Evolutionary conservation across 2,797 vertebrate genomes (phyloP).

Genomic region (Hipposideros larvatus): DNA sequence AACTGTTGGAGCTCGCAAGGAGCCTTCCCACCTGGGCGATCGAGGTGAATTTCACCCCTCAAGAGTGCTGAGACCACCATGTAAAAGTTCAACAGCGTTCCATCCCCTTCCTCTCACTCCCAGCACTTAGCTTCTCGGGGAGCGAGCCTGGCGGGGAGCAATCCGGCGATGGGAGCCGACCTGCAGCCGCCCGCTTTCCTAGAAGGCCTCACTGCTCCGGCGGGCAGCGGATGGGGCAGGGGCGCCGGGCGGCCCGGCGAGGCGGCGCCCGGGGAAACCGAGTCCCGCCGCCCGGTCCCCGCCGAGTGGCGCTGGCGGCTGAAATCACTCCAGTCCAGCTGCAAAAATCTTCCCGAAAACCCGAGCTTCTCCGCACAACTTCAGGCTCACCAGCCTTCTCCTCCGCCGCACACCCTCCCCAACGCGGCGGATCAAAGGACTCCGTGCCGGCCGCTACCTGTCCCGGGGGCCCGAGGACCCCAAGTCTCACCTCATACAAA

Average conservation of each 20-base stretch:
- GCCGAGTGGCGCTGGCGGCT: neutral
- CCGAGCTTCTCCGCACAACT: slow-evolving; percentile 38
- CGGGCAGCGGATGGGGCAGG: fast-evolving
- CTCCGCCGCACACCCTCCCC: neutral
- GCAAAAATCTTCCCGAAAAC: neutral
- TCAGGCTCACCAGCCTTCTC: neutral
- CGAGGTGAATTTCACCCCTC: neutral
- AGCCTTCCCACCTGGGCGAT: neutral
- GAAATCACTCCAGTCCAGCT: neutral
- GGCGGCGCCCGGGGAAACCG: neutral
- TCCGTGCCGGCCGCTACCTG: neutral
- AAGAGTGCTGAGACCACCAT: neutral
- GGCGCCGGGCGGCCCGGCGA: neutral
- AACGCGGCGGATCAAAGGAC: fast-evolving
- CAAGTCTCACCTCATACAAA: slow-evolving; percentile 82
- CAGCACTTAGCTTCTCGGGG: neutral
- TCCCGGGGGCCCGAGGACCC: neutral
- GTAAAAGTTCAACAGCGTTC: slow-evolving; percentile 31
- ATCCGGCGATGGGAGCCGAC: neutral
- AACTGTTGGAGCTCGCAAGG: neutral
- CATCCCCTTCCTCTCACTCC: neutral
- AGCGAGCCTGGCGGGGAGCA: neutral
- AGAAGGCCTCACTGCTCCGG: slow-evolving; percentile 19
- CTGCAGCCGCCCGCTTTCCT: neutral
- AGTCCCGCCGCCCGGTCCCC: neutral